phyloP scores from a whole-genome alignment of 2,797 vertebrate species.

The Argya squamiceps region DNA sequence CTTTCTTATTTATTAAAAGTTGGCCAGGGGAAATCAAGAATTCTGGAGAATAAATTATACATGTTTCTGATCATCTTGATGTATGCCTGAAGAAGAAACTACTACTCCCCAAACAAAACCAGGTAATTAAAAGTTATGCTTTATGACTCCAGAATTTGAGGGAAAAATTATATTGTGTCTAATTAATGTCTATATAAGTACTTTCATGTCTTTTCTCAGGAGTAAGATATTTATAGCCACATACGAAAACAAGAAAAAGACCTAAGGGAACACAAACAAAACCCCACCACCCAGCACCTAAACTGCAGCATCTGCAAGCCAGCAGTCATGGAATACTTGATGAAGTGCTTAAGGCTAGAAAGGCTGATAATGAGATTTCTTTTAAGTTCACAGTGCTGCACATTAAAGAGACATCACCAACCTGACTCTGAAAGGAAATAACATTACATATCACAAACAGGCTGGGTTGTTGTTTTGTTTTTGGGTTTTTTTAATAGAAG shows the following conservation, averaged over 20 bases:
- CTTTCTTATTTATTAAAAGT: slow-evolving; percentile 31
- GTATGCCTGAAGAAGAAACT: slow-evolving; percentile 19
- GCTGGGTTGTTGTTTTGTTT: neutral
- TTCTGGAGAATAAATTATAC: slow-evolving; percentile 9
- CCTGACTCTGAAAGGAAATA: neutral
- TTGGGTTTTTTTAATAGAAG: neutral
- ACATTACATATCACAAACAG: neutral
- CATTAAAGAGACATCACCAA: slow-evolving; percentile 44
- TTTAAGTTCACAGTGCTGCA: slow-evolving; percentile 42
- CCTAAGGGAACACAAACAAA: slow-evolving; percentile 30
- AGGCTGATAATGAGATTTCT: slow-evolving; percentile 61
- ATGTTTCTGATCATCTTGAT: slow-evolving; percentile 23
- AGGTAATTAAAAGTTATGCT: slow-evolving; percentile 18
- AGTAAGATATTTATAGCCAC: slow-evolving; percentile 39
- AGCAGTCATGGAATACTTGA: slow-evolving; percentile 37
- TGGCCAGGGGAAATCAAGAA: neutral
- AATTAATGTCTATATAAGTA: slow-evolving; percentile 17
- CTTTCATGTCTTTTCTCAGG: slow-evolving; percentile 51
- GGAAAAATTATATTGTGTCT: neutral
- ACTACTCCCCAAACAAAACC: slow-evolving; percentile 2
- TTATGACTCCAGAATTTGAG: slow-evolving; percentile 7
- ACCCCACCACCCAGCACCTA: slow-evolving; percentile 5
- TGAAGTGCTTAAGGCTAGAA: slow-evolving; percentile 47
- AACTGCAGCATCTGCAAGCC: slow-evolving; percentile 41
- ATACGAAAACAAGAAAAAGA: slow-evolving; percentile 1